Evolutionary conservation across 2,888 invertebrate genomes (phyloP).

Genomic region (Coremacera marginata): DNA sequence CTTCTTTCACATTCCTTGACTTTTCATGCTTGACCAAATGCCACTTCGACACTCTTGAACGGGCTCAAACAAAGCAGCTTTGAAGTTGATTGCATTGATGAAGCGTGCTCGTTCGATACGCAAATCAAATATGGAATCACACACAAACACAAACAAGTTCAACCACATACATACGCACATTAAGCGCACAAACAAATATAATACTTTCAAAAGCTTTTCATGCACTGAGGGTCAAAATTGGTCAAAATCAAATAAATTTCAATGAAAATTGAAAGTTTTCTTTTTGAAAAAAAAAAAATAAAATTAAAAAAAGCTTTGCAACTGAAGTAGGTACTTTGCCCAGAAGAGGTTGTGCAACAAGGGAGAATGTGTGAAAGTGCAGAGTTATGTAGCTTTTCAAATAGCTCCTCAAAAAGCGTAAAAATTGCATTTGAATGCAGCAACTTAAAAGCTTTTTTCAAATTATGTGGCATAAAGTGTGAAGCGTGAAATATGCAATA

Average conservation of each 20-base stretch:
- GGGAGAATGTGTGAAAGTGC: too few species aligned
- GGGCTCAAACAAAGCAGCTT: not conserved
- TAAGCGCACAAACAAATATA: not conserved
- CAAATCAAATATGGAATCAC: slow-evolving; percentile 3
- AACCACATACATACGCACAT: not conserved
- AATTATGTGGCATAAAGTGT: not conserved
- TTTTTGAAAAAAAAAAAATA: not conserved
- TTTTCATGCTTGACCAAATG: slow-evolving; percentile 1
- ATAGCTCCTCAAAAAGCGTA: slow-evolving; percentile 3
- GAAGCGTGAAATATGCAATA: not conserved
- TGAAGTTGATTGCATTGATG: slow-evolving; percentile 11
- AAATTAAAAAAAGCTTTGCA: too few species aligned
- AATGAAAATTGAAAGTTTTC: slow-evolving; percentile 17
- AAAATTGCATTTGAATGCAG: not conserved
- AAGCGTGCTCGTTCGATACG: not conserved
- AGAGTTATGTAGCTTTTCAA: not conserved
- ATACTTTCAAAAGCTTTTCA: too few species aligned
- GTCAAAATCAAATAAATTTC: slow-evolving; percentile 22
- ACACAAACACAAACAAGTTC: not conserved
- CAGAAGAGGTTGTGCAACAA: too few species aligned
- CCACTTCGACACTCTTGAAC: slow-evolving; percentile 13
- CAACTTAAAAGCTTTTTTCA: not conserved
- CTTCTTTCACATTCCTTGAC: not conserved
- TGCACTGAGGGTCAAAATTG: slow-evolving; percentile 14
- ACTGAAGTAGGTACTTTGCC: too few species aligned